phyloP scores from a whole-genome alignment of 2,888 invertebrate genomes.

The Syritta pipiens region DNA sequence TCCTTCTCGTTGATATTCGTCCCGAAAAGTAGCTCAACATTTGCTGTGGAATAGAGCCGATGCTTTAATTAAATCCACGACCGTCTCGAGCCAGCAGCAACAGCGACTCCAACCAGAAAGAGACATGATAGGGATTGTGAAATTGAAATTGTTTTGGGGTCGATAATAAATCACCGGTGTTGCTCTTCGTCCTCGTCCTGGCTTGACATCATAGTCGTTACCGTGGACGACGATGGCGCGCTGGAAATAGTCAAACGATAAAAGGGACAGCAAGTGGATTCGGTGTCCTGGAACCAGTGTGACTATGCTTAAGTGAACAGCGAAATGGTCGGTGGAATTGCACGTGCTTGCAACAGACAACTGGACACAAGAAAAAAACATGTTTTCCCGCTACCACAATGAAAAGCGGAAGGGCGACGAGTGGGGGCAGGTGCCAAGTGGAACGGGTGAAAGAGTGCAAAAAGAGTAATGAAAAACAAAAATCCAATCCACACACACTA shows the following conservation, averaged over 20 bases:
- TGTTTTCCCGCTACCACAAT: not conserved
- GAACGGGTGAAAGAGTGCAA: not conserved
- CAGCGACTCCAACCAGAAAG: no score
- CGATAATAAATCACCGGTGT: constrained; percentile 66
- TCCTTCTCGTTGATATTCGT: constrained; percentile 55
- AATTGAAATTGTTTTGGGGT: constrained; percentile 69
- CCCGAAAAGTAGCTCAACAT: constrained; percentile 42
- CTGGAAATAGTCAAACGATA: constrained; percentile 29
- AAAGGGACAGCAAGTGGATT: constrained; percentile 16
- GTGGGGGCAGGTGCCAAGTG: no score
- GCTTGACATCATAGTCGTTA: constrained; percentile 9
- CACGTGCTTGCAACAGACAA: constrained; percentile 41
- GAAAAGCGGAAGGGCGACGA: not conserved
- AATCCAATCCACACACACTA: constrained; percentile 9
- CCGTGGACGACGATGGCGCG: constrained; percentile 12
- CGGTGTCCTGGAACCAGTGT: constrained; percentile 47
- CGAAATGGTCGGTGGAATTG: constrained; percentile 53
- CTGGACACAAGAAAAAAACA: constrained; percentile 1
- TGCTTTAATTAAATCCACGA: constrained; percentile 66
- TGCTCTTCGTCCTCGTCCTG: constrained; percentile 18
- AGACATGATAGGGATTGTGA: constrained; percentile 63
- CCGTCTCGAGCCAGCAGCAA: no score
- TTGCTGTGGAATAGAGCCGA: constrained; percentile 49
- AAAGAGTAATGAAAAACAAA: constrained; percentile 3
- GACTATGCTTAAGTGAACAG: constrained; percentile 64